Evolutionary conservation across 2,888 invertebrate species (phyloP).

Genomic region (Drosophila picticornis): DNA sequence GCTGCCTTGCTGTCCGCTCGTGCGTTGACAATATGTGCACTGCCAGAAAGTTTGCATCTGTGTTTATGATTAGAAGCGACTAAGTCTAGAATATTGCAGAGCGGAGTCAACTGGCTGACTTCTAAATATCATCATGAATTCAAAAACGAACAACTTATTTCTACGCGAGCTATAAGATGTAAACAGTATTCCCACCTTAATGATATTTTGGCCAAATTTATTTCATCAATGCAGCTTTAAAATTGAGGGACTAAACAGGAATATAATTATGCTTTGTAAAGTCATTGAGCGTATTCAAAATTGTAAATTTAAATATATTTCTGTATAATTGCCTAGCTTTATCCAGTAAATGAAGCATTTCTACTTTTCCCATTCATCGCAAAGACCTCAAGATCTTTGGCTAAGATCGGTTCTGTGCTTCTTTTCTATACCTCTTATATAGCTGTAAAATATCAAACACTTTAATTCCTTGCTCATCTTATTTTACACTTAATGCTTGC

Average conservation of each 20-base stretch:
- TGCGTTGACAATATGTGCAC: slow-evolving; percentile 58
- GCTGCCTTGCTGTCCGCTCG: slow-evolving; percentile 29
- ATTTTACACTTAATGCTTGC: background rate
- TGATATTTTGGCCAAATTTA: background rate
- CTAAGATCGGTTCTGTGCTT: background rate
- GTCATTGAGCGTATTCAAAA: background rate
- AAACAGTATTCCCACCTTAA: background rate
- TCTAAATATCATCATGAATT: background rate
- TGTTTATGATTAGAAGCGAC: background rate
- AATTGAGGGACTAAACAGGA: background rate
- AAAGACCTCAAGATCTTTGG: background rate
- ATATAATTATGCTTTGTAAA: background rate
- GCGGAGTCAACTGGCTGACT: background rate
- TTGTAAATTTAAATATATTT: background rate
- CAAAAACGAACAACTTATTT: background rate
- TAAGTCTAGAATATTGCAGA: background rate
- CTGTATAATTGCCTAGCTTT: no score
- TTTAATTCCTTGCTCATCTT: background rate
- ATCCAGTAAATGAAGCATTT: background rate
- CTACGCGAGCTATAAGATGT: background rate
- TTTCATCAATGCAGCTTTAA: background rate
- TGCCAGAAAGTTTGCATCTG: slow-evolving; percentile 6
- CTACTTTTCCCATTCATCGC: background rate
- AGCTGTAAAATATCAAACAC: background rate
- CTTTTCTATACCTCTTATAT: background rate